Base-by-base conservation (phyloP, 2,113 vertebrate genomes). In the Felis chaus region DNA sequence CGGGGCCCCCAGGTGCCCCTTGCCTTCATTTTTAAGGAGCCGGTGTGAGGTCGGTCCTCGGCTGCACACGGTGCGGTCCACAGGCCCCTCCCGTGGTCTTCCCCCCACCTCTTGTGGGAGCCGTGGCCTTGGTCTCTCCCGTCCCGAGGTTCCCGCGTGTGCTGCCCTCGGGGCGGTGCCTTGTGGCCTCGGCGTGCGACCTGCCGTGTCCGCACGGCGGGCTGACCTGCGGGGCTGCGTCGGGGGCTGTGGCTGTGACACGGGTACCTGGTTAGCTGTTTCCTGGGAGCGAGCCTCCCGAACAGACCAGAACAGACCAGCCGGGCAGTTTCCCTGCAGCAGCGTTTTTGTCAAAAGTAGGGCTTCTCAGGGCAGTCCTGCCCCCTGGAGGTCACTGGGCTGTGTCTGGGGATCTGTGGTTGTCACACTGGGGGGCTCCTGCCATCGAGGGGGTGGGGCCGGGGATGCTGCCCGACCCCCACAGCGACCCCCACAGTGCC, bases 131-230 rank as follows among this genome's bases (percentile, higher is more conserved):
- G 45, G 31, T 31, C 12, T 8, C 39, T 41, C 68, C 39, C 4
- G 8, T 45, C 7, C 45, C 45, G 45, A 45, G 45, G 19, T 63
- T 25, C 23, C 61, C 4, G 0, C 25, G 9, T 27, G 61, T 27
- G 61, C 63, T 9, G 8, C 18, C 10, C 21, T 69, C 31, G 12
- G 61, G 66, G 31, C 15, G 31, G 15, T 33, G 31, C 27, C 73
- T 23, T 5, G 18, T 29, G 55, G 66, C 10, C 21, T 69, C 36
- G 12, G 61, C 1, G 8, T 57, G 78, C 14, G 29, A 55, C 36
- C 27, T 4, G 8, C 27, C 16, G 0, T 4, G 0, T 50, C 11
- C 4, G 23, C 2, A 19, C n/a, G 16, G 11, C 2, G 9, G 4
- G 27, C 65, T 27, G 29, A 48, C 16, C 16, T 16, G 3, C 6